Evolutionary conservation across 2,113 vertebrate genomes (phyloP), one percentile per base, ranked within the genome.

Genomic region (Cyphomyrus plagiostoma): DNA sequence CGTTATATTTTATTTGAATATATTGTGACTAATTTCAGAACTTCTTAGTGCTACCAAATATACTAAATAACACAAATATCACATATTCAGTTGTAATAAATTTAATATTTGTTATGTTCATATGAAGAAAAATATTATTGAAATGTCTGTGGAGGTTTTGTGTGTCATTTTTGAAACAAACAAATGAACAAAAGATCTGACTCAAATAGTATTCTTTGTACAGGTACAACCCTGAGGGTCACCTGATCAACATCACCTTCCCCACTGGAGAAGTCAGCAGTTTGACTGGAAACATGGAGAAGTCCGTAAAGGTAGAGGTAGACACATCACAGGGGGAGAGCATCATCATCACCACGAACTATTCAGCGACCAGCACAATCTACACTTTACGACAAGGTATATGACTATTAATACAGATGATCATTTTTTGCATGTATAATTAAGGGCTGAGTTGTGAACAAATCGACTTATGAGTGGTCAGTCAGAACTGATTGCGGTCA

Each of bases 361-460:
- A 99, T 93, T 98, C 98, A 84, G 97, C 97, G 91, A 97, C 97
- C 42, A 98, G 97, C 93, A 98, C 97, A 90, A 97, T 98, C 92
- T 99, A 98, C 93, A 97, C 97, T 19, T 96, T 98, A 94, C 97
- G 96, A 92, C 98, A 98, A 97, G 98, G 98, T 99, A 96, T 87
- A 50, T 30, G 1, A 11, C 62, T 30, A 70, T 70, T 30, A 21
- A 56, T 21, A 56, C 53, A 56, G 21, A 7, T 56, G 53, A 56
- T 56, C 19, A 56, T 56, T 56, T 53, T 56, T 56, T 21, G 53
- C 19, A 56, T 21, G 7, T 56, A 56, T 2, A 21, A 56, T 56
- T 56, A 56, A 21, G 19, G 52, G 52, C 19, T 6, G 17, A 56
- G 52, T 56, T 56, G 0, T 1, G 19, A 56, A 1, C 52, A 56